Percentiles rank a stretch among this genome's conserved stretches.
These are phyloP conservation scores for Aptenodytes forsteri DNA, from an alignment of 2,113 vertebrate genomes.

Conservation along the genomic window DNA sequence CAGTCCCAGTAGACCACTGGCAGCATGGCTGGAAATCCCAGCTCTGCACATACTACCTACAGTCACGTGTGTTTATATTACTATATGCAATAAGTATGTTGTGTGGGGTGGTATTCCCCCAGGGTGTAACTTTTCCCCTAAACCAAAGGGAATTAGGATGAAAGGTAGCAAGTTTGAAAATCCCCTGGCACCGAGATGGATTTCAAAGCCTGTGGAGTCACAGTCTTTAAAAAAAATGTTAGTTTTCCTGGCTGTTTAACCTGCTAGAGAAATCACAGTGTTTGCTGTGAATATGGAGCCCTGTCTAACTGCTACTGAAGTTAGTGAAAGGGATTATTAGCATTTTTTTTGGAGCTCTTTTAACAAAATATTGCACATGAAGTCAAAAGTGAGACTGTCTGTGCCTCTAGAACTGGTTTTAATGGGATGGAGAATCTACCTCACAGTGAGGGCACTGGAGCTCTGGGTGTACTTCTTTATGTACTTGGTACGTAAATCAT, in stretches of 20 bases:
- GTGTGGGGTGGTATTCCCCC: background rate
- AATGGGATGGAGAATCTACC: background rate
- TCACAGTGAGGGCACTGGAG: background rate
- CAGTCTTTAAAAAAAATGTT: background rate
- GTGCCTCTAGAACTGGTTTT: background rate
- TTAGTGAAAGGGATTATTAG: background rate
- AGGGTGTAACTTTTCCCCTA: background rate
- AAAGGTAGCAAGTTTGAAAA: background rate
- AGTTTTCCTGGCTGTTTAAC: background rate
- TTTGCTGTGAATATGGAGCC: background rate
- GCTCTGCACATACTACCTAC: background rate
- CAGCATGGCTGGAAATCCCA: background rate
- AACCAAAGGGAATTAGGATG: background rate
- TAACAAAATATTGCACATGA: background rate
- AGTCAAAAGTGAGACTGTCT: background rate
- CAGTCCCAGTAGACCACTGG: background rate
- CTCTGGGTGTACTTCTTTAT: background rate
- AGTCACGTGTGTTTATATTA: rapidly evolving
- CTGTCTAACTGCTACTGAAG: background rate
- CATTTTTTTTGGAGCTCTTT: background rate
- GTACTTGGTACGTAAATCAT: background rate
- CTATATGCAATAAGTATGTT: background rate
- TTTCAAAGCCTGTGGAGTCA: background rate
- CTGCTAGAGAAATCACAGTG: background rate
- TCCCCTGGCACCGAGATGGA: rapidly evolving